Base-by-base conservation (phyloP, 2,797 vertebrate species). In the Trachops cirrhosus region DNA sequence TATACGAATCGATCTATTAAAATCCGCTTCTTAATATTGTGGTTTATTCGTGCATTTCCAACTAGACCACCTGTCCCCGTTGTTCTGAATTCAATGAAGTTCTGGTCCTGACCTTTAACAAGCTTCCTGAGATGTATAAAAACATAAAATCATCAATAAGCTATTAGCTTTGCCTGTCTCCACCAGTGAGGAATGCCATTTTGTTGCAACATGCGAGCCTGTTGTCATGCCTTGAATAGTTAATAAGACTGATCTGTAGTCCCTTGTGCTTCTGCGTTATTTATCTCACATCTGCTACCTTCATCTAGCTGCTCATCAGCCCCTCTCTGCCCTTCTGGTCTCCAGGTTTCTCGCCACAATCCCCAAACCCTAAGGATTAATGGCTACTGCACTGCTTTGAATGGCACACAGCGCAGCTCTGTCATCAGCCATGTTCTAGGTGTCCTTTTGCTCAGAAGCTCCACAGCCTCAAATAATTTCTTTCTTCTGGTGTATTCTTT, bases 41-140 rank as follows among this genome's bases (percentile, higher is more conserved):
- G 52, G 12, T 29, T 68, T 91, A 64, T 68, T 79, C 79, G 46
- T 44, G 9, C 84, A 50, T 78, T 89, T 89, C 37, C 80, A 86
- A 54, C 64, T 41, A 84, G 22, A 80, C n/a, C 32, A 77, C 5
- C 37, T 73, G 7, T 29, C 59, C 26, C 21, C 26, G 15, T 88
- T 92, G 37, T 80, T 80, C 44, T 70, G 79, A 89, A 95, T 89
- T 96, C 52, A 96, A 9, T 89, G 95, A 89, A 77, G 48, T 79
- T 96, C 86, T 75, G 78, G 64, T 37, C 93, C 94, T 97, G 93
- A 97, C 95, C 93, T 97, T 97, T 96, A 96, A 94, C 87, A 96
- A 91, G 89, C 29, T 91, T 93, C 79, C 71, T 64, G 79, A 95
- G 91, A 93, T 46, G n/a, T 93, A 62, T 57, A 77, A 96, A 95